Conservation (phyloP, 2,797 vertebrate genomes). For the Coracias cyanogaster region DNA sequence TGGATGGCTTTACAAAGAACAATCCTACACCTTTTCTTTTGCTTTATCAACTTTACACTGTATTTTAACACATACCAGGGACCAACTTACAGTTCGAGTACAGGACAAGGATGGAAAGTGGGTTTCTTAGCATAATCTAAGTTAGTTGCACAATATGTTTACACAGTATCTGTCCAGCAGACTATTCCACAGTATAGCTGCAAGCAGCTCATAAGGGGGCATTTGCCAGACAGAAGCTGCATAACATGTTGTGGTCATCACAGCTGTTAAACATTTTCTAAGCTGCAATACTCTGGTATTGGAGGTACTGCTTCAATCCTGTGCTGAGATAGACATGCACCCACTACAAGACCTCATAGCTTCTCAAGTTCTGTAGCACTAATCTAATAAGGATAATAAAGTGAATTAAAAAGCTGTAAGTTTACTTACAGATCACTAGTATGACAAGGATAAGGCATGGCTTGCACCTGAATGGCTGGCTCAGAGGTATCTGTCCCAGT, state of each 20-base stretch:
- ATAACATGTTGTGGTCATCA: too few species aligned
- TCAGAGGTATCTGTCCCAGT: conserved; percentile 56
- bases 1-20: neutral
- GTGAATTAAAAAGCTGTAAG: neutral
- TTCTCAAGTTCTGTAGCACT: neutral
- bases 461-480: conserved; percentile 67
- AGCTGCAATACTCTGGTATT: neutral
- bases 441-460: conserved; percentile 80
- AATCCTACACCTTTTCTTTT: neutral
- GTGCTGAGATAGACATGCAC: neutral
- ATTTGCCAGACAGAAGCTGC: neutral
- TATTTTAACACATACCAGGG: neutral
- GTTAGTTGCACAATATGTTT: neutral
- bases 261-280: neutral
- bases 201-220: neutral
- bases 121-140: neutral
- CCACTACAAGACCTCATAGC: neutral
- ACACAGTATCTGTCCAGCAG: neutral
- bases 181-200: neutral
- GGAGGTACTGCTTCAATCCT: neutral
- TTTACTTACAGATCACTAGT: conserved; percentile 78
- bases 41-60: neutral
- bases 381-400: neutral
- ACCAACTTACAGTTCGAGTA: neutral
- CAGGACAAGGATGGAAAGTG: neutral